phyloP scores from a whole-genome alignment of 2,113 vertebrate species.

The Gymnorhina tibicen region DNA sequence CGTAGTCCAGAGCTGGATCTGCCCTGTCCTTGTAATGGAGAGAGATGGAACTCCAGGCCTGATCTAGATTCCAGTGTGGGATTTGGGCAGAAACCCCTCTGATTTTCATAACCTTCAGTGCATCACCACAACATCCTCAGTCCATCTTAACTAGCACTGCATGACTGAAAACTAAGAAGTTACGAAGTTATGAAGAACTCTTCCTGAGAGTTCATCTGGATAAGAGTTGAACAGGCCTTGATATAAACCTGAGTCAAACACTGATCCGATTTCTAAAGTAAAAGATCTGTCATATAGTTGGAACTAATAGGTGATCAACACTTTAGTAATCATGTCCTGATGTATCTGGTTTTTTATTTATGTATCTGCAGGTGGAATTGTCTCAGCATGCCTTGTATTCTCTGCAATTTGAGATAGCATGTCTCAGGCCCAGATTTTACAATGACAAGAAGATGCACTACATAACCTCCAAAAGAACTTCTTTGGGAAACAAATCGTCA shows the following conservation, averaged over 20 bases:
- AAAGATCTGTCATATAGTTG: not conserved
- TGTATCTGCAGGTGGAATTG: not conserved
- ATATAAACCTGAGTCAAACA: not conserved
- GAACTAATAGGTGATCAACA: not conserved
- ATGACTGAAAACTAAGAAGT: not conserved
- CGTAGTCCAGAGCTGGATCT: not conserved
- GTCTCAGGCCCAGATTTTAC: not conserved
- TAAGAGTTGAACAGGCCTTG: not conserved
- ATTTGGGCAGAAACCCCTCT: not conserved
- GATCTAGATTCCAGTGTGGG: not conserved
- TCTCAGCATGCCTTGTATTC: not conserved
- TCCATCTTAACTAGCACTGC: not conserved
- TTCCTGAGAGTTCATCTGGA: not conserved
- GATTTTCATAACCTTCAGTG: not conserved
- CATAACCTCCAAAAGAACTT: not conserved
- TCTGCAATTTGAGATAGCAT: not conserved
- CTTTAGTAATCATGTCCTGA: not conserved
- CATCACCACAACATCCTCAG: not conserved
- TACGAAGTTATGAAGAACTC: not conserved
- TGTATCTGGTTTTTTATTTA: not conserved
- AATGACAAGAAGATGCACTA: not conserved
- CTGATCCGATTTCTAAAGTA: not conserved
- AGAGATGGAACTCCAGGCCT: not conserved
- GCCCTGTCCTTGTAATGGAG: not conserved
- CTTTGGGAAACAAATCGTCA: rapidly evolving